Evolutionary conservation across 2,797 vertebrate genomes (phyloP), one percentile per base, ranked within the genome.

Genomic region (Orientallactaga sibirica): DNA sequence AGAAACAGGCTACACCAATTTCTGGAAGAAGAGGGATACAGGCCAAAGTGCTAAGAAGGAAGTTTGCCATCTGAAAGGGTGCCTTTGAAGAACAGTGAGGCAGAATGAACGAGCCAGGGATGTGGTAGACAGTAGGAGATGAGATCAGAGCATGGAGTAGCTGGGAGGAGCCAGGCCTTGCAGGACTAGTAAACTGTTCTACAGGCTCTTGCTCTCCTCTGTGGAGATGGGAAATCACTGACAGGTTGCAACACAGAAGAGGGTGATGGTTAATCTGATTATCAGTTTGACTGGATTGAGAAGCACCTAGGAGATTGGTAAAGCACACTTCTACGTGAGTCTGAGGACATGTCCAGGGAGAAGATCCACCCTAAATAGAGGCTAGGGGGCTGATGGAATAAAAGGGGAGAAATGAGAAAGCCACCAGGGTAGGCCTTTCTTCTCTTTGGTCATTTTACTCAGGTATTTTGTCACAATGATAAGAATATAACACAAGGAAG

Each of bases 131-230:
- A 61, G 18, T 18, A 61, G 18, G 18, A 41, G 16, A 4, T 20
- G 64, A 15, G 29, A 27, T 48, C 71, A 19, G 78, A 80, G 12
- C 18, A 5, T 6, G 0, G 75, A 25, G n/a, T 14, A 4, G 11
- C 0, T 0, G 43, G 25, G 9, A 43, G 33, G 33, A 7, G 4
- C 5, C 48, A 24, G 25, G 14, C 27, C 20, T 0, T 0, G 0
- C 3, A 83, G 19, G 52, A 3, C 11, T 80, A 11, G 0, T 4
- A 18, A 37, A 12, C 8, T 27, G 0, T 8, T 33, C 3, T 10
- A 15, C 48, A 48, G 24, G 48, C 25, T 88, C 88, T 37, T 75
- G 48, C 10, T 76, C 71, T 87, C 52, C 41, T 78, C 73, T 48
- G 3, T 19, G 14, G 71, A 74, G 3, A 73, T 27, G 25, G 67